Evolutionary conservation across 2,113 vertebrate species (phyloP).

Genomic region (Macrotis lagotis): DNA sequence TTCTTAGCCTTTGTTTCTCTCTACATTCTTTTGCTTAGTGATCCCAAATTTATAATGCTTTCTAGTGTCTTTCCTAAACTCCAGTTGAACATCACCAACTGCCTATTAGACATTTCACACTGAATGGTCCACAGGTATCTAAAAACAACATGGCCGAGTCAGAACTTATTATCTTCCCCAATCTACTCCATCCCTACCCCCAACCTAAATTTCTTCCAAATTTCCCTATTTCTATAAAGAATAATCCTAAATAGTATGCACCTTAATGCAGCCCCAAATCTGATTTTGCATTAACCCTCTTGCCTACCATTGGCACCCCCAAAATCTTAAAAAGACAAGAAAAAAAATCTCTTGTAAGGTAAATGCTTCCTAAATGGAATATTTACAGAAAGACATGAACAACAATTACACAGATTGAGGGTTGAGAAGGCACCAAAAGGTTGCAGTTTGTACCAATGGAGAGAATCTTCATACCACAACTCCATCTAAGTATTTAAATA

Average conservation of each 20-base stretch:
- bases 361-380: neutral
- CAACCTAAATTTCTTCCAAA: neutral
- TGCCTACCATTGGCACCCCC: neutral
- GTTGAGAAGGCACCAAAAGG: neutral
- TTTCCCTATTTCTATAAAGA: neutral
- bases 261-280: neutral
- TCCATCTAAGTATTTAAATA: neutral
- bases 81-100: neutral
- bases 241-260: neutral
- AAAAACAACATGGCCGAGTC: neutral
- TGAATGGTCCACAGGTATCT: neutral
- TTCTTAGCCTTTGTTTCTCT: neutral
- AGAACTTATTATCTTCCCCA: neutral
- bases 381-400: neutral
- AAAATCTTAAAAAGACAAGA: neutral
- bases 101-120: neutral
- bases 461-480: neutral
- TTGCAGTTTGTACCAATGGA: neutral
- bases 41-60: neutral
- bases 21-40: neutral
- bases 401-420: neutral
- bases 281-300: neutral
- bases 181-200: no score
- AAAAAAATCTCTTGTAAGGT: neutral
- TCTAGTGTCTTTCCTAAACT: neutral